These are phyloP conservation scores for Auanema sp. DNA, from an alignment of 2,888 invertebrate genomes.

Conservation along the genomic window DNA sequence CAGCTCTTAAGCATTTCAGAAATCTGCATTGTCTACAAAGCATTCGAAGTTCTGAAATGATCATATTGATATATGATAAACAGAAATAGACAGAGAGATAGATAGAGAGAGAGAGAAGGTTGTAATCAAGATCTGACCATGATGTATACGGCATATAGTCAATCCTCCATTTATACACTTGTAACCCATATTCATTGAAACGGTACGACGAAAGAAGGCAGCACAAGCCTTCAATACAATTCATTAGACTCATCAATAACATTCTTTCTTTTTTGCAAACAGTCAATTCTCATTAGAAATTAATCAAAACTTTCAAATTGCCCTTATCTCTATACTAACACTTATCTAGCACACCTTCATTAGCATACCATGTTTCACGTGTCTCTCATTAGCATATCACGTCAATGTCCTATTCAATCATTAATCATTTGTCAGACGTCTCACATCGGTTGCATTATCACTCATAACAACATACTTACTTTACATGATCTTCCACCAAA, in stretches of 20 bases:
- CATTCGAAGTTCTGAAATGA: constrained; percentile 43
- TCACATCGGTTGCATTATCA: not conserved
- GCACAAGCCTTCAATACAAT: constrained; percentile 41
- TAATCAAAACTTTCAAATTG: constrained; percentile 1
- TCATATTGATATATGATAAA: not conserved
- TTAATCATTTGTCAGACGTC: not conserved
- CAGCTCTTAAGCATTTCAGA: constrained; percentile 39
- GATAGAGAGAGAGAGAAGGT: not conserved
- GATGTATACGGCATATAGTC: constrained; percentile 21
- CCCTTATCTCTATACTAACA: not conserved
- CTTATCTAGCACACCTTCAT: not conserved
- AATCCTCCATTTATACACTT: constrained; percentile 35
- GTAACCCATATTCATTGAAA: constrained; percentile 48
- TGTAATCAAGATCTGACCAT: constrained; percentile 12
- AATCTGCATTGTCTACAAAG: constrained; percentile 44
- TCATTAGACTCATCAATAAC: not conserved
- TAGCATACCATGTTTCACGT: not conserved
- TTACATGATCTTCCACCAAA: constrained; percentile 42
- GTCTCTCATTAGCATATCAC: not conserved
- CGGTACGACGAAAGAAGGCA: constrained; percentile 46
- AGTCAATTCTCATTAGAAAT: not conserved
- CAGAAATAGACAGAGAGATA: not conserved
- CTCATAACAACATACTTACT: constrained; percentile 13
- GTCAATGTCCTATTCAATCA: constrained; percentile 7
- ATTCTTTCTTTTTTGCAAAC: not conserved